phyloP scores from a whole-genome alignment of 2,797 vertebrate species.

The Leptatherina wallacei region DNA sequence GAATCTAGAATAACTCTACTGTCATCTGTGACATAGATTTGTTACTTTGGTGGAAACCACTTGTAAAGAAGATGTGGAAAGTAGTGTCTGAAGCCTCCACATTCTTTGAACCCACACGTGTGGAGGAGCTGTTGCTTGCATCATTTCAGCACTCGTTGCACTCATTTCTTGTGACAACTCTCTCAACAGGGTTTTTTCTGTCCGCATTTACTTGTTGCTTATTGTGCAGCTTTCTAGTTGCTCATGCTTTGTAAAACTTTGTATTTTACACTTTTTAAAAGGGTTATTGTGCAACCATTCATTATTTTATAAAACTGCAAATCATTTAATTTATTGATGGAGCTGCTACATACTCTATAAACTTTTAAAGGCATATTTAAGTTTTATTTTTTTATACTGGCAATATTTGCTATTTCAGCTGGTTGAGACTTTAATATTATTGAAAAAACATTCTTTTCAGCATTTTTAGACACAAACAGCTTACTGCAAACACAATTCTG shows the following conservation, averaged over 20 bases:
- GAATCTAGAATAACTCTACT: slow-evolving; percentile 13
- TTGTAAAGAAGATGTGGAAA: slow-evolving; percentile 17
- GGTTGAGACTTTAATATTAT: slow-evolving; percentile 14
- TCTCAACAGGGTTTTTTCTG: background rate
- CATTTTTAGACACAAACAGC: slow-evolving; percentile 16
- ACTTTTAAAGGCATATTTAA: slow-evolving; percentile 10
- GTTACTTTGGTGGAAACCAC: slow-evolving; percentile 26
- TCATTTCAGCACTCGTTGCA: slow-evolving; percentile 13
- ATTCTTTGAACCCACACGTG: slow-evolving; percentile 37
- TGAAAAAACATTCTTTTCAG: slow-evolving; percentile 26
- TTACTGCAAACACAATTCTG: slow-evolving; percentile 13
- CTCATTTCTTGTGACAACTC: background rate
- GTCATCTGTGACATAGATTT: slow-evolving; percentile 35
- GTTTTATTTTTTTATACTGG: background rate
- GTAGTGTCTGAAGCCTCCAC: background rate
- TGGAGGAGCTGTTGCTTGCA: slow-evolving; percentile 40
- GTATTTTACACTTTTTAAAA: slow-evolving; percentile 25
- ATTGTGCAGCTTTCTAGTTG: slow-evolving; percentile 6
- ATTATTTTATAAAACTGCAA: slow-evolving; percentile 34
- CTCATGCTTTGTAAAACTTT: background rate
- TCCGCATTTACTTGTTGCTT: slow-evolving; percentile 4
- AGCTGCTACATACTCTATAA: slow-evolving; percentile 9
- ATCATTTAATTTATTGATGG: slow-evolving; percentile 28
- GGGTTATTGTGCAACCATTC: slow-evolving; percentile 10
- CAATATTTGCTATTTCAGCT: slow-evolving; percentile 10